These are phyloP conservation scores for Melikaiella ostensackeni DNA, from an alignment of 2,888 invertebrate genomes.

Conservation along the genomic window DNA sequence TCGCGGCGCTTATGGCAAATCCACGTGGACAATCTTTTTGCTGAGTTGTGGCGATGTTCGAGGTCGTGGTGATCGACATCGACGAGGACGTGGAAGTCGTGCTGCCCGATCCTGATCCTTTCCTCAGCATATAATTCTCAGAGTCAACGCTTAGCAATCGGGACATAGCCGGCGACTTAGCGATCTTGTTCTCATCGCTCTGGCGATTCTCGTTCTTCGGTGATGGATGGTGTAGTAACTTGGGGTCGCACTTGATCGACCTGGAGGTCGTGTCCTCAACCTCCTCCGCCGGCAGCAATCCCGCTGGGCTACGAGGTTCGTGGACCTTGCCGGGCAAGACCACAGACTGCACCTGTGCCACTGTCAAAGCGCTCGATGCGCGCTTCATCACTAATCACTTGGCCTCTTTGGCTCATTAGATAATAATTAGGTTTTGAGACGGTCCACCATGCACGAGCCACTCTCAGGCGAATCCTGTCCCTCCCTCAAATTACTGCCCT, in stretches of 20 bases:
- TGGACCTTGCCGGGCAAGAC: constrained; percentile 50
- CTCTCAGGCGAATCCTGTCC: constrained; percentile 63
- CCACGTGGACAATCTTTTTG: constrained; percentile 46
- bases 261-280: constrained; percentile 46
- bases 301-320: constrained; percentile 53
- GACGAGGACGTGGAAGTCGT: constrained; percentile 16
- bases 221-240: constrained; percentile 43
- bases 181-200: constrained; percentile 64
- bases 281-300: constrained; percentile 34
- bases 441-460: constrained; percentile 52
- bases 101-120: constrained; percentile 49
- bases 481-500: constrained; percentile 54
- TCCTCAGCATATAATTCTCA: constrained; percentile 75
- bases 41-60: constrained; percentile 38
- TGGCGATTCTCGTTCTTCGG: constrained; percentile 49
- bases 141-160: constrained; percentile 72
- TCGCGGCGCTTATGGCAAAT: constrained; percentile 5
- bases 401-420: constrained; percentile 41
- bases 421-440: constrained; percentile 58
- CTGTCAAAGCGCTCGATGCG: constrained; percentile 53
- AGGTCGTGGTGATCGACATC: constrained; percentile 42
- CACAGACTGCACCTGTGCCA: constrained; percentile 57
- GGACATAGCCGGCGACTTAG: constrained; percentile 69
- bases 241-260: constrained; percentile 52
- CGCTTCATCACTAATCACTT: constrained; percentile 62